Conservation (phyloP, 2,797 vertebrate genomes). For the Cheirogaleus major region DNA sequence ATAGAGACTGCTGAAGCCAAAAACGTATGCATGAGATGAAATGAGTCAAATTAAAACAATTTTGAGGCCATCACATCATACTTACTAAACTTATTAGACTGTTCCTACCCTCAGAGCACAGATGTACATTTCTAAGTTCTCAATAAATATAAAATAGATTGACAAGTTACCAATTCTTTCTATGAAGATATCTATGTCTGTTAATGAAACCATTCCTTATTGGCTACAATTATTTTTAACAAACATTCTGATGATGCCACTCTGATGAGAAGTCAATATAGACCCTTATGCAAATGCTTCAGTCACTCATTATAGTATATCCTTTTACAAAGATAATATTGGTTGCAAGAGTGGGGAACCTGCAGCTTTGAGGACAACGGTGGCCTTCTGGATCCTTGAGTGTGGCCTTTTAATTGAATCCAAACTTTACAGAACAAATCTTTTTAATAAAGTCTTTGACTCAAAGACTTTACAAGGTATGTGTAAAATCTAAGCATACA, state of each 20-base stretch:
- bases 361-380: not conserved
- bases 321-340: not conserved
- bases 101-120: not conserved
- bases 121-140: not conserved
- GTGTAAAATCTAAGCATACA: not conserved
- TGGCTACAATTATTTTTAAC: not conserved
- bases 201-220: not conserved
- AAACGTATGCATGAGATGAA: not conserved
- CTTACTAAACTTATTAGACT: not conserved
- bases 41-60: not conserved
- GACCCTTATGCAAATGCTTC: not conserved
- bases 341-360: not conserved
- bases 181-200: not conserved
- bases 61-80: not conserved
- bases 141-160: not conserved
- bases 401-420: not conserved
- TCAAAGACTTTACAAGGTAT: not conserved
- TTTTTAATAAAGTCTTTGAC: not conserved
- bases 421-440: not conserved
- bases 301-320: not conserved
- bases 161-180: slow-evolving; percentile 6
- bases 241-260: not conserved
- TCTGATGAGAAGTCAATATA: not conserved
- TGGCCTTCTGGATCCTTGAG: not conserved
- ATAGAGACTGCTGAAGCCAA: not conserved